Base-by-base conservation (phyloP, 1,140 invertebrate genomes). In the Acromyrmex echinatior region DNA sequence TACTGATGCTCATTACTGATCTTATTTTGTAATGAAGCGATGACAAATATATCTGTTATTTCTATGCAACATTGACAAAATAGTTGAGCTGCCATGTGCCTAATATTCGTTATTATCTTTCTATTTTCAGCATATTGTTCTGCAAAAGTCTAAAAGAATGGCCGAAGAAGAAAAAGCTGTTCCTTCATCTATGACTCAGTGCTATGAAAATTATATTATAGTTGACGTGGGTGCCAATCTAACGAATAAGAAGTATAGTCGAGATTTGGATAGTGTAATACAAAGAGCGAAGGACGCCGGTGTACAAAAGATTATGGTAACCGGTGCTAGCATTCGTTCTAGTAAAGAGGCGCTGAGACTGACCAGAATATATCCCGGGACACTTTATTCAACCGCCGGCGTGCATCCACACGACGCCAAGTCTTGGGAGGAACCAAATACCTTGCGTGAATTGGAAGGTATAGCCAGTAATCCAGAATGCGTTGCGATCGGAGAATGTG, bases 401-500 rank as follows among this genome's bases (percentile, higher is more conserved):
- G 97, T 99, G 85, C 98, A 99, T 96, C 98, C 99, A 10, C 98
- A 99, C 95, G 99, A 99, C 96, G 98, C 99, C 1, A 99, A 99
- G 95, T 98, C 98, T 2, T 99, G 98, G 97, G 98, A 98, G 73
- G 97, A 98, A 91, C 96, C 97, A 86, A 95, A 97, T 16, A 96
- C 96, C 78, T 96, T 97, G 96, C 95, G 96, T 80, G 97, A 98
- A 92, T 94, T 98, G 56, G 96, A 96, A 92, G 96, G 96, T 89
- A 97, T 98, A 81, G 97, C 98, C 4, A 95, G 95, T 66, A 98
- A 98, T 94, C 97, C 97, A 21, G 98, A 99, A 96, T 99, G 98
- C 96, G 98, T 99, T 53, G 98, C 98, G 1, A 96, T 99, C 31
- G 99, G 98, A 18, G 98, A 99, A 96, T 99, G 98, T 95, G 99